phyloP scores from a whole-genome alignment of 2,797 vertebrate genomes.

The Intellagama lesueurii region DNA sequence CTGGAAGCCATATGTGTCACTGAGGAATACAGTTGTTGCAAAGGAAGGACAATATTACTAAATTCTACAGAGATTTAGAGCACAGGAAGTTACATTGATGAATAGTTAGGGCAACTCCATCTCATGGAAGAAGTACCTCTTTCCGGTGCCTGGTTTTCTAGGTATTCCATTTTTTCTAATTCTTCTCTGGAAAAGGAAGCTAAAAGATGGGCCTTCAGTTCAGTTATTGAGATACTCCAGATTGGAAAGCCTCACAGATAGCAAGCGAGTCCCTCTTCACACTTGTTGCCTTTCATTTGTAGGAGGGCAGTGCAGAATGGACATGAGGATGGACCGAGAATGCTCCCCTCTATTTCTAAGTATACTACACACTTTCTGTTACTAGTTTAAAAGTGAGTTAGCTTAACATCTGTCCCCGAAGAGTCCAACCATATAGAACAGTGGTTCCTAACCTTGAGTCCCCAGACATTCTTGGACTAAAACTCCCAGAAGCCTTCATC shows the following conservation, averaged over 20 bases:
- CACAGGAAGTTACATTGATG: neutral
- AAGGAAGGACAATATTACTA: neutral
- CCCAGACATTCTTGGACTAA: too few relatives aligned
- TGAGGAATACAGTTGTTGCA: neutral
- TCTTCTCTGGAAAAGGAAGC: neutral
- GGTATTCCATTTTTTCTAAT: neutral
- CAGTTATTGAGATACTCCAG: too few relatives aligned
- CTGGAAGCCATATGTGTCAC: neutral
- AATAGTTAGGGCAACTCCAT: neutral
- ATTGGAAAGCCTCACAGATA: neutral
- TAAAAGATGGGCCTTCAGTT: neutral
- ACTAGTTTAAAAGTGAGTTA: neutral
- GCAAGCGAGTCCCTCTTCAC: neutral
- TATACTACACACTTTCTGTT: too few relatives aligned
- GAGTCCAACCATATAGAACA: neutral
- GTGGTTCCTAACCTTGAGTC: too few relatives aligned
- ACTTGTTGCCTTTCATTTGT: neutral
- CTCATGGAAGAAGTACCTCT: neutral
- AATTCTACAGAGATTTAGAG: neutral
- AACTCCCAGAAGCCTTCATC: too few relatives aligned
- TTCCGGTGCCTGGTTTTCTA: neutral
- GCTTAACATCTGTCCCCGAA: neutral
- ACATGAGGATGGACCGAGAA: neutral
- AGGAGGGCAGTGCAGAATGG: too few relatives aligned
- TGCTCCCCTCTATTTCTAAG: too few relatives aligned